Percentiles rank a stretch among this genome's conserved stretches.
Evolutionary conservation across 2,888 invertebrate species (phyloP).

Genomic region (Adela reaumurella): DNA sequence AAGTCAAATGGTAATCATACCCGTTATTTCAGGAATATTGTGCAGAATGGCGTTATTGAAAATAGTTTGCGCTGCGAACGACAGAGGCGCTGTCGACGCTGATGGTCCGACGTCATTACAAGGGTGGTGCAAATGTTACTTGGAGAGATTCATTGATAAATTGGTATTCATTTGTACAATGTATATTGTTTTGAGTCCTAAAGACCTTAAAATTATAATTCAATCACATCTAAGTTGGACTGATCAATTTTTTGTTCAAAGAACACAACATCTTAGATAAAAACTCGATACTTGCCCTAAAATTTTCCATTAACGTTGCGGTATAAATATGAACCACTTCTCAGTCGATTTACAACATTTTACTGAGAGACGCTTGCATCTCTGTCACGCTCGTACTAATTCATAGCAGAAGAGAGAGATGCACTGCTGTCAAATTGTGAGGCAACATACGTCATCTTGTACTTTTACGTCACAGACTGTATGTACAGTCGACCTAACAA

Average conservation of each 20-base stretch:
- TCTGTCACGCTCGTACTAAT: neutral
- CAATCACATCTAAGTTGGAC: no score
- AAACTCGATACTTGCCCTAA: no score
- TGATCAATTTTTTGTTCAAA: no score
- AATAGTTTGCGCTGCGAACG: slow-evolving; percentile 25
- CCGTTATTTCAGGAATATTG: slow-evolving; percentile 28
- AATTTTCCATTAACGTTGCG: neutral
- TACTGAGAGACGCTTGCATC: neutral
- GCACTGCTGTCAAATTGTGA: neutral
- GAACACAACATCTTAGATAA: no score
- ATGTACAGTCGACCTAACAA: neutral
- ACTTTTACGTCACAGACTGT: neutral
- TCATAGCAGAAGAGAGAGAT: neutral
- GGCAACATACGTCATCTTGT: neutral
- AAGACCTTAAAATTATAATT: no score
- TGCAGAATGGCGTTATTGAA: slow-evolving; percentile 28
- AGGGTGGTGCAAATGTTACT: slow-evolving; percentile 32
- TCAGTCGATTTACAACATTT: neutral
- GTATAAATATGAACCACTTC: neutral
- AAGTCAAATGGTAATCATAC: slow-evolving; percentile 50
- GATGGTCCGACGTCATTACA: slow-evolving; percentile 50
- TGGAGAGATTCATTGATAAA: slow-evolving; percentile 41
- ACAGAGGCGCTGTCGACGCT: slow-evolving; percentile 40
- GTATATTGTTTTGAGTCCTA: no score
- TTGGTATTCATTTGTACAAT: no score